Evolutionary conservation across 2,888 invertebrate species (phyloP).

Genomic region (Gastracanthus pulcherrimus): DNA sequence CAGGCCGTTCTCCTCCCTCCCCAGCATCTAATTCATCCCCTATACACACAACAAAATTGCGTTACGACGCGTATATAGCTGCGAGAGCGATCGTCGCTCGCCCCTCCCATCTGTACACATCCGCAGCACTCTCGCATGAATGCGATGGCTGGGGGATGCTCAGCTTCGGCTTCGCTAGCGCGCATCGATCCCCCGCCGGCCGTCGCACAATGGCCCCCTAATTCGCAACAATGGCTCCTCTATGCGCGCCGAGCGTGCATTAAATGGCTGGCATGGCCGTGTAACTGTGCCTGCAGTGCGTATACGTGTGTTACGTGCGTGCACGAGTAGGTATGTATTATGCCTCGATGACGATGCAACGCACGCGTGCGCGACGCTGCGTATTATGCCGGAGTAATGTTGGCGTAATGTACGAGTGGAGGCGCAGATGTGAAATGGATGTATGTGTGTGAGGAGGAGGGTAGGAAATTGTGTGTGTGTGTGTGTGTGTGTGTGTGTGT

Average conservation of each 20-base stretch:
- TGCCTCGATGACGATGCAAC: neutral
- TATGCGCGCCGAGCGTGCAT: constrained; percentile 66
- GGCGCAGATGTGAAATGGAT: neutral
- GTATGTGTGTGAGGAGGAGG: no score
- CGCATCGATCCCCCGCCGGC: constrained; percentile 63
- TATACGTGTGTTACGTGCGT: neutral
- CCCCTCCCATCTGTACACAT: constrained; percentile 4
- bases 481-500: no score
- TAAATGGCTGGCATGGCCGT: constrained; percentile 59
- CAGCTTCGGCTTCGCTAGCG: constrained; percentile 30
- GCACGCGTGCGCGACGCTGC: neutral
- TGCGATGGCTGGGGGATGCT: neutral
- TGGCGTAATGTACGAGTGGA: neutral
- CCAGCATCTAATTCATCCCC: no score
- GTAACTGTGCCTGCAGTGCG: neutral
- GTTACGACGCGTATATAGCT: neutral
- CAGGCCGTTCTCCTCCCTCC: no score
- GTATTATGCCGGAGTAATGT: no score
- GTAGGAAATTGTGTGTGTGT: no score
- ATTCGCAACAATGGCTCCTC: constrained; percentile 73
- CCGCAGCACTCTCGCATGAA: neutral
- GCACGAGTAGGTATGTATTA: no score
- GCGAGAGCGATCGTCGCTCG: neutral
- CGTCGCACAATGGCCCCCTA: constrained; percentile 70
- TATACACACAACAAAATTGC: constrained; percentile 4